Conservation (phyloP, 2,113 vertebrate species). For the Hepsetus odoe region DNA sequence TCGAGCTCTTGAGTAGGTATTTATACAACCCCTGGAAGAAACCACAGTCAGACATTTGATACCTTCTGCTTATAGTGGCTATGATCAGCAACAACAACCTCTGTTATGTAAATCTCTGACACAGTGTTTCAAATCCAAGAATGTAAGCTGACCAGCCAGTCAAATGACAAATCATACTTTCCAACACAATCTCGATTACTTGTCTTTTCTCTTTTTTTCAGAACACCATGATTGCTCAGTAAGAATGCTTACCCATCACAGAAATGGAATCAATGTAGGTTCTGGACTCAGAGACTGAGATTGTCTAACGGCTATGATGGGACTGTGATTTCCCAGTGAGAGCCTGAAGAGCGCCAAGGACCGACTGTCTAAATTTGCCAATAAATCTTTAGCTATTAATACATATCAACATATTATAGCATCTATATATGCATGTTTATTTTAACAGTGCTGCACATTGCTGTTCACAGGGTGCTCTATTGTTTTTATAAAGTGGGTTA, state of each 20-base stretch:
- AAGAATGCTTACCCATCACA: slow-evolving; percentile 13
- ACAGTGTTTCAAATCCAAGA: not conserved
- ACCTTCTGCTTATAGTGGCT: not conserved
- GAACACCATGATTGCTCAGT: not conserved
- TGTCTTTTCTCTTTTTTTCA: slow-evolving; percentile 35
- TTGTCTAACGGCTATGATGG: not conserved
- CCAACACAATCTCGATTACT: not conserved
- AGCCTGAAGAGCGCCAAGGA: slow-evolving; percentile 13
- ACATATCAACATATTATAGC: not conserved
- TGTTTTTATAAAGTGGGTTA: not conserved
- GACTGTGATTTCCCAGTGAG: not conserved
- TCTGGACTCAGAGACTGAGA: slow-evolving; percentile 32
- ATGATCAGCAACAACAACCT: not conserved
- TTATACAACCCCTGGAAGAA: not conserved
- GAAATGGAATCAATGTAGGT: slow-evolving; percentile 27
- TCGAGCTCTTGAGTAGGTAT: too few species aligned
- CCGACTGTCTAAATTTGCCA: slow-evolving; percentile 1
- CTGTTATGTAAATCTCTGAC: slow-evolving; percentile 7
- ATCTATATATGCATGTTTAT: not conserved
- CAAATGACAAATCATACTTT: slow-evolving; percentile 4
- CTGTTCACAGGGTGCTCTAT: not conserved
- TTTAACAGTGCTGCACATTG: not conserved
- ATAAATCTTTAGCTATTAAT: slow-evolving; percentile 4
- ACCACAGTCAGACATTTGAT: not conserved
- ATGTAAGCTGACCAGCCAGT: not conserved